phyloP scores from a whole-genome alignment of 1,140 invertebrate species.

The Ridgeia piscesae region DNA sequence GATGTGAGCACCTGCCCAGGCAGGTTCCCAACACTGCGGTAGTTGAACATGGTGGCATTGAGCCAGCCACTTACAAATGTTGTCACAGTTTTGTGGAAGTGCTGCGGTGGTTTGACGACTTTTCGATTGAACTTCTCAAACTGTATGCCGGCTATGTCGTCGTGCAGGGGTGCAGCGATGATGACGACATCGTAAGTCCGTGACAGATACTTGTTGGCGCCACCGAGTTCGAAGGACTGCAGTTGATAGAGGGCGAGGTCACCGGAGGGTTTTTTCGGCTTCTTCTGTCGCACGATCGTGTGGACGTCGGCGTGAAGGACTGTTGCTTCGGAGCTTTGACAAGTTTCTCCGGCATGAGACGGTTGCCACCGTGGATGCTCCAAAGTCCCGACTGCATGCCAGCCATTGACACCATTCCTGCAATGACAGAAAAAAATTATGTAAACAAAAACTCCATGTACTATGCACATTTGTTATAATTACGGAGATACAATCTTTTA shows the following conservation, averaged over 20 bases:
- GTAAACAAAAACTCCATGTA: too few relatives aligned
- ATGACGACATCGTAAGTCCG: conserved; percentile 66
- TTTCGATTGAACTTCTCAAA: conserved; percentile 56
- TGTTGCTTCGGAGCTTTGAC: conserved; percentile 36
- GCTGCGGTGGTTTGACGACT: conserved; percentile 42
- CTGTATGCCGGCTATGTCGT: conserved; percentile 54
- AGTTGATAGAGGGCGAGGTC: neutral
- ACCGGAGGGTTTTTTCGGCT: neutral
- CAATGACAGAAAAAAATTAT: conserved; percentile 12
- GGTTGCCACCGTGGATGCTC: conserved; percentile 69
- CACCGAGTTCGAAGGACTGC: neutral
- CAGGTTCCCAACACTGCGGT: conserved; percentile 46
- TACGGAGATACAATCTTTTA: too few relatives aligned
- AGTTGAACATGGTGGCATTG: conserved; percentile 59
- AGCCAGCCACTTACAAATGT: conserved; percentile 65
- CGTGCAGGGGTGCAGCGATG: conserved; percentile 63
- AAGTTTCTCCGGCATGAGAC: conserved; percentile 60
- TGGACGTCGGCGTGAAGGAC: neutral
- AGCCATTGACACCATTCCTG: conserved; percentile 62
- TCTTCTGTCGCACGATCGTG: neutral
- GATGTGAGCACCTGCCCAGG: conserved; percentile 60
- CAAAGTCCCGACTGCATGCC: conserved; percentile 63
- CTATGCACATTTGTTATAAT: too few relatives aligned
- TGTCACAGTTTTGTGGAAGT: conserved; percentile 64
- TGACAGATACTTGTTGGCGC: conserved; percentile 6